Base-by-base conservation (phyloP, 2,797 vertebrate genomes). In the Periparus ater region DNA sequence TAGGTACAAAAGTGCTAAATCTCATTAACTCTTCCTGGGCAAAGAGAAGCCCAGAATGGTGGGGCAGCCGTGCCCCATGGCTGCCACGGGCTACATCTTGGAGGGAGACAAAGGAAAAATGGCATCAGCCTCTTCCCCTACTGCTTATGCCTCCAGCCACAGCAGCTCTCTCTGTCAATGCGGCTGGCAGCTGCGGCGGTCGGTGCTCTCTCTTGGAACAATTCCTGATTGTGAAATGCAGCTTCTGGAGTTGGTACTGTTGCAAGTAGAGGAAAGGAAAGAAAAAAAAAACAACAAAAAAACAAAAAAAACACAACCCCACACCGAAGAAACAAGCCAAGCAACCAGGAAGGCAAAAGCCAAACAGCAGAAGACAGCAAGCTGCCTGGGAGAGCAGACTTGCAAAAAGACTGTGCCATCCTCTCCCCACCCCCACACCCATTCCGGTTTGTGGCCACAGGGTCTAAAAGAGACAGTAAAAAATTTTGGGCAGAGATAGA, bases 381-480 rank as follows among this genome's bases (percentile, higher is more conserved):
- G 11, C 29, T 57, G 22, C 18, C 22, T 32, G 29, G 14, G 9
- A 48, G 17, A 13, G 7, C 17, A 1, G 2, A 55, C n/a, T 26
- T 32, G 13, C 32, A 55, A 47, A 66, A 15, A 0, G 0, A 17
- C 15, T 15, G 6, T 14, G 7, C 11, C 11, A n/a, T 48, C 9
- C 23, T 47, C 21, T 38, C 11, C 29, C 1, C 0, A 3, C 7
- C 26, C n/a, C 8, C 7, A 38, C 22, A 38, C 5, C 10, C 15
- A n/a, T 5, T 48, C 19, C 1, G 0, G 9, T n/a, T 50, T 42
- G 7, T 23, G 19, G 19, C 26, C 8, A 3, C 26, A 36, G 38
- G 17, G 7, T 26, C 32, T 36, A 36, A 21, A 51, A 51, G 11
- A 44, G 7, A 14, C 13, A 34, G 45, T 21, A 53, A 53, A 40